Evolutionary conservation across 1,140 invertebrate genomes (phyloP).

Genomic region (Scaptomyza pallida): DNA sequence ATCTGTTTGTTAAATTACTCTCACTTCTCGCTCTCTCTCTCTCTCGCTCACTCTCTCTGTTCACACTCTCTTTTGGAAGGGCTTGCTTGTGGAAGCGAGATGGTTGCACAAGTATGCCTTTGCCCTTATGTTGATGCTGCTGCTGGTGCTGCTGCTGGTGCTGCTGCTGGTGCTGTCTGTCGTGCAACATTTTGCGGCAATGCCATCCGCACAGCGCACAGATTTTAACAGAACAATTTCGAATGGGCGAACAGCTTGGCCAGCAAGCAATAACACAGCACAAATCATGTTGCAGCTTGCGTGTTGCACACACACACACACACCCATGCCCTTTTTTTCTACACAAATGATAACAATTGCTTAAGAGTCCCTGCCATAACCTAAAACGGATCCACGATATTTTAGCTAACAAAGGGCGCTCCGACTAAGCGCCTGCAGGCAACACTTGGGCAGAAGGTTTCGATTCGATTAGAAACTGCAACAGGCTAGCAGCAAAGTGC

Average conservation of each 20-base stretch:
- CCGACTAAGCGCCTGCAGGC: slow-evolving; percentile 48
- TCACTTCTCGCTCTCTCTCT: not conserved
- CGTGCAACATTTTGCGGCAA: slow-evolving; percentile 75
- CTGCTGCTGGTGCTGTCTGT: slow-evolving; percentile 52
- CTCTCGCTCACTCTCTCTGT: not conserved
- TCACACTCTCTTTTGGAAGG: not conserved
- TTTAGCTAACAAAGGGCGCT: slow-evolving; percentile 78
- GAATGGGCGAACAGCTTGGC: slow-evolving; percentile 57
- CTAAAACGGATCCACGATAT: slow-evolving; percentile 48
- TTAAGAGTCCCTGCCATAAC: not conserved
- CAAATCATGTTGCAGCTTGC: slow-evolving; percentile 64
- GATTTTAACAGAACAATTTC: slow-evolving; percentile 77
- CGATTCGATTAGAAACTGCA: slow-evolving; percentile 83
- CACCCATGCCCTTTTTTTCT: too few species aligned
- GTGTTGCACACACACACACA: slow-evolving; percentile 24
- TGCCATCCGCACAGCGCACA: slow-evolving; percentile 55
- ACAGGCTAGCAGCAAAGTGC: slow-evolving; percentile 73
- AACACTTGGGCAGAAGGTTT: slow-evolving; percentile 82
- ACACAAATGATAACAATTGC: slow-evolving; percentile 43
- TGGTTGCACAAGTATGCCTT: slow-evolving; percentile 4
- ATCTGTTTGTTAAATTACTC: not conserved
- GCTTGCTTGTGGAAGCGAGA: slow-evolving; percentile 28
- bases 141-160: slow-evolving; percentile 48
- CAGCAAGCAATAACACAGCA: not conserved
- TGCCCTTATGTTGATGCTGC: slow-evolving; percentile 57